Conservation (phyloP, 2,113 vertebrate genomes). For the Bostrychus sinensis region DNA sequence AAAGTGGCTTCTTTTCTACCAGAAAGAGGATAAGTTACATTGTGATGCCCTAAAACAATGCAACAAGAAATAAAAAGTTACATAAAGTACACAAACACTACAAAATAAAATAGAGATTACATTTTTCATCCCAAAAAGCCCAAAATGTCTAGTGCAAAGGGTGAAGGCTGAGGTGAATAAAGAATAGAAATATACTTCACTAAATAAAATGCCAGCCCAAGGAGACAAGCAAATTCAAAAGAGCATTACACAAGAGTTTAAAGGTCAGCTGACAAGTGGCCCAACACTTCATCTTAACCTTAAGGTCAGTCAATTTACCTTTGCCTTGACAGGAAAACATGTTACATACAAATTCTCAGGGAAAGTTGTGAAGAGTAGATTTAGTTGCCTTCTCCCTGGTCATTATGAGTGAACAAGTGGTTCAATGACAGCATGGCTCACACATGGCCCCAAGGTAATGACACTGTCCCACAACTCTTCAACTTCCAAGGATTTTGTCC, state of each 20-base stretch:
- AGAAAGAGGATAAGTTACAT: no score
- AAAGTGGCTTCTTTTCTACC: no score
- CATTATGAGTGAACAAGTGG: conserved; percentile 22
- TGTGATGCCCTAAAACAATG: no score
- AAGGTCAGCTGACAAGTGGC: conserved; percentile 14
- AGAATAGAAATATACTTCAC: conserved; percentile 4
- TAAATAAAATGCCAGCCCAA: conserved; percentile 9
- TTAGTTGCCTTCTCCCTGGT: conserved; percentile 7
- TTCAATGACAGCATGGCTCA: background rate
- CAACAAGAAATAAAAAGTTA: no score
- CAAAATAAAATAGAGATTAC: no score
- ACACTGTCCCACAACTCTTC: background rate
- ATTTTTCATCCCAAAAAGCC: conserved; percentile 11
- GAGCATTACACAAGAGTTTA: conserved; percentile 7
- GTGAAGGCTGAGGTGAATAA: background rate
- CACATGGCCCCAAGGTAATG: conserved; percentile 14
- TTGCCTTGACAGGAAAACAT: conserved; percentile 13
- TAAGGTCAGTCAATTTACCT: conserved; percentile 14
- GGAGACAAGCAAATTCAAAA: conserved; percentile 7
- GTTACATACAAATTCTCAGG: background rate
- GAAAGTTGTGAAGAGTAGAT: background rate
- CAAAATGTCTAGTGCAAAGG: background rate
- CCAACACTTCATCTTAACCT: conserved; percentile 20
- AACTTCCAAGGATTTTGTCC: conserved; percentile 11
- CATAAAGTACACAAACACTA: no score